Percentiles rank a stretch among this genome's conserved stretches.
These are phyloP conservation scores for Cerceris ruficornis DNA, from an alignment of 2,888 invertebrate genomes.

Conservation along the genomic window DNA sequence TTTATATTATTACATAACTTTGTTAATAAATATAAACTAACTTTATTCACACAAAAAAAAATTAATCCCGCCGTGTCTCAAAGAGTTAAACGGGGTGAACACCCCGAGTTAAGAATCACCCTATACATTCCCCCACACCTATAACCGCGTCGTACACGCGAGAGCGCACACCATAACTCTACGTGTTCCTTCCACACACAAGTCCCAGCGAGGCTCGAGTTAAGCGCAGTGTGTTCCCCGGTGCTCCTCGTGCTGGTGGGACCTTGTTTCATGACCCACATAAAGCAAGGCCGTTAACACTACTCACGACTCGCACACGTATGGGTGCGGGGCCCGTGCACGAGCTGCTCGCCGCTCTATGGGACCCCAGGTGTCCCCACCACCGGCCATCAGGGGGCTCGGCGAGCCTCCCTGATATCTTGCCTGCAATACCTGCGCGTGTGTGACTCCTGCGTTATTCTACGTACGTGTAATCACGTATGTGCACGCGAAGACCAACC, in stretches of 20 bases:
- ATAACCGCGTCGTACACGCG: not conserved
- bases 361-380: constrained; percentile 46
- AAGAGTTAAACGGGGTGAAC: too few species aligned
- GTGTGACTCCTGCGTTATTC: not conserved
- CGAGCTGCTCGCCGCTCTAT: constrained; percentile 58
- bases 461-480: not conserved
- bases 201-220: constrained; percentile 45
- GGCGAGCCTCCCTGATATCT: constrained; percentile 25
- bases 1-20: too few species aligned
- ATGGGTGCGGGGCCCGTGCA: constrained; percentile 66
- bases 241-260: constrained; percentile 74
- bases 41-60: too few species aligned
- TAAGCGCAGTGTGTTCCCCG: constrained; percentile 55
- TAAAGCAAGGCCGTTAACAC: constrained; percentile 81
- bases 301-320: constrained; percentile 70
- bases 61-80: too few species aligned
- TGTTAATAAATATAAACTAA: too few species aligned
- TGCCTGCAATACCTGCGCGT: constrained; percentile 22
- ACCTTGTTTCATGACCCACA: constrained; percentile 82
- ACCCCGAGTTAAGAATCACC: too few species aligned
- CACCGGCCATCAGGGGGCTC: constrained; percentile 10
- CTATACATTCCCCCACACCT: not conserved
- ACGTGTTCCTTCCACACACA: not conserved
- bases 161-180: not conserved
- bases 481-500: not conserved